phyloP scores from a whole-genome alignment of 37 sponge, comb jelly and placozoan species.

The Petrosia ficiformis region DNA sequence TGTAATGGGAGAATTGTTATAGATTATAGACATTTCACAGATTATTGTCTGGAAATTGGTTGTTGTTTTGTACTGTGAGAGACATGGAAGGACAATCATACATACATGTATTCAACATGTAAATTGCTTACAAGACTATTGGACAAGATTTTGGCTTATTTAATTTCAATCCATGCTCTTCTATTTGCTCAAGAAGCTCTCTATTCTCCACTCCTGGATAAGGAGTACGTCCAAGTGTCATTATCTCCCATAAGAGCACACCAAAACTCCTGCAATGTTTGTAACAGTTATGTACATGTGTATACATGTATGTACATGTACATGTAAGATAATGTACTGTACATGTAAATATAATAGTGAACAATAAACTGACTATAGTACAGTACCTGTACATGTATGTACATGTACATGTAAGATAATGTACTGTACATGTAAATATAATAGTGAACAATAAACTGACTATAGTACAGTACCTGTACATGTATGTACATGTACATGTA shows the following conservation, averaged over 20 bases:
- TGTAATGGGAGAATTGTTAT: no score
- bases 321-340: no score
- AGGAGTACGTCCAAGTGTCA: conserved; percentile 79
- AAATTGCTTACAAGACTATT: conserved; percentile 29
- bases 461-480: no score
- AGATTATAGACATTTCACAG: not conserved
- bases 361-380: no score
- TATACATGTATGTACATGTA: not conserved
- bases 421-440: no score
- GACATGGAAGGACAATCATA: not conserved
- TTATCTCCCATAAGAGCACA: conserved; percentile 89
- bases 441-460: no score
- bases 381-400: no score
- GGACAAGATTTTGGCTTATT: conserved; percentile 62
- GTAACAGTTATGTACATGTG: not conserved
- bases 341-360: no score
- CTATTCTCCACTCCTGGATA: conserved; percentile 90
- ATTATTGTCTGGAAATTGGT: not conserved
- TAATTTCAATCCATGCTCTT: conserved; percentile 63
- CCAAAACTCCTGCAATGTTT: conserved; percentile 79
- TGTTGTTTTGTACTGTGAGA: not conserved
- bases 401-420: no score
- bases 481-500: no score
- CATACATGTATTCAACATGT: not conserved
- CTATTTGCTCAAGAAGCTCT: conserved; percentile 79